Conservation (phyloP, 2,797 vertebrate species). For the Potorous gilbertii region DNA sequence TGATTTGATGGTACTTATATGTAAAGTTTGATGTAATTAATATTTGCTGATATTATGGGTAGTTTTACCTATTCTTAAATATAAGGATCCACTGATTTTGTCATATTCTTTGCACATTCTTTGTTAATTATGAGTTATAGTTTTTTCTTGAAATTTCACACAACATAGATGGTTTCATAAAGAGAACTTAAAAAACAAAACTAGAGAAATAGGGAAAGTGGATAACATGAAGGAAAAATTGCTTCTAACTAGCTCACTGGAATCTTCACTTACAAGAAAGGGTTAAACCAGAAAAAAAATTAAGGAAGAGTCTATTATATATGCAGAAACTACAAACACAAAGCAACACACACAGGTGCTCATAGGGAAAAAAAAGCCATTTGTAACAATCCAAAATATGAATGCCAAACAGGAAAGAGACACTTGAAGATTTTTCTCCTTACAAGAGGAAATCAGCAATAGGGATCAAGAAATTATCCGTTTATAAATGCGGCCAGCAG, state of each 20-base stretch:
- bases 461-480: neutral
- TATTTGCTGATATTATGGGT: neutral
- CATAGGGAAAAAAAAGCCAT: neutral
- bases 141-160: neutral
- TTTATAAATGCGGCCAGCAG: neutral
- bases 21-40: neutral
- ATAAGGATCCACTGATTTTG: neutral
- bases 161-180: neutral
- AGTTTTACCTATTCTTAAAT: neutral
- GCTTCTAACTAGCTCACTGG: neutral
- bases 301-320: neutral
- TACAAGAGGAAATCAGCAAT: neutral
- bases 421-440: neutral
- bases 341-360: neutral
- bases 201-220: neutral
- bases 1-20: neutral
- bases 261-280: neutral
- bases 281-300: neutral
- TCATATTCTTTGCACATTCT: neutral
- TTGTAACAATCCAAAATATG: neutral
- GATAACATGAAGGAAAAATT: neutral
- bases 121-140: neutral
- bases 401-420: neutral
- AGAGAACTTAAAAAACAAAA: neutral
- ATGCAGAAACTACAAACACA: neutral